A percentile compares a stretch with the other conserved stretches of the same genome.
Conservation (phyloP, 2,113 vertebrate species). For the Acrocephalus arundinaceus region DNA sequence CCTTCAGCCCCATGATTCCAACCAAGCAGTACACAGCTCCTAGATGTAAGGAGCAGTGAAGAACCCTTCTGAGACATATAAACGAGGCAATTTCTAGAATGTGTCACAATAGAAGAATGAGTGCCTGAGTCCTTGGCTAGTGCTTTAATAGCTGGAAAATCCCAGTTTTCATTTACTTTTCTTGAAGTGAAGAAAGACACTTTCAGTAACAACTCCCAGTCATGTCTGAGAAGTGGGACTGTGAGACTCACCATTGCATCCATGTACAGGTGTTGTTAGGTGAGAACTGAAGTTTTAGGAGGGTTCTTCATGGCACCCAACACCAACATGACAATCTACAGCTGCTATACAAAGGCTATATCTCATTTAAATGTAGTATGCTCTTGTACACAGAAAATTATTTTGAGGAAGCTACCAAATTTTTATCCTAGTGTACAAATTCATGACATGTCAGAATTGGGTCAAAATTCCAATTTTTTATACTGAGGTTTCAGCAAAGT, state of each 20-base stretch:
- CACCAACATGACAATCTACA: rapidly evolving
- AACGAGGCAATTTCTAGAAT: neutral
- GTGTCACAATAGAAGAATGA: neutral
- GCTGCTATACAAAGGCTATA: neutral
- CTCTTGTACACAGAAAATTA: neutral
- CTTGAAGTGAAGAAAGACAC: neutral
- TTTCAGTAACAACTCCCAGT: neutral
- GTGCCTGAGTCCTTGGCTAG: neutral
- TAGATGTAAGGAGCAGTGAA: neutral
- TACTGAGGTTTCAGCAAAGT: neutral
- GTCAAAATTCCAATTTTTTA: neutral
- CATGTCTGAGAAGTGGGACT: neutral
- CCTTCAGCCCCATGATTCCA: rapidly evolving
- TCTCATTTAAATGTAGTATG: neutral
- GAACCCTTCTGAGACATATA: neutral
- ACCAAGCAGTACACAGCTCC: neutral
- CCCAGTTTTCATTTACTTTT: neutral
- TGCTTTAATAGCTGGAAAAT: neutral
- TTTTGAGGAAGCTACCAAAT: neutral
- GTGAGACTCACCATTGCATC: neutral
- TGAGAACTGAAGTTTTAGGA: neutral
- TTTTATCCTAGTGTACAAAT: neutral
- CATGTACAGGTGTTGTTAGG: neutral
- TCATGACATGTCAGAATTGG: rapidly evolving
- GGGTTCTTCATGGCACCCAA: neutral